A percentile compares a stretch with the other conserved stretches of the same genome.
Conservation (phyloP, 2,888 invertebrate genomes). For the Papilio elwesi region DNA sequence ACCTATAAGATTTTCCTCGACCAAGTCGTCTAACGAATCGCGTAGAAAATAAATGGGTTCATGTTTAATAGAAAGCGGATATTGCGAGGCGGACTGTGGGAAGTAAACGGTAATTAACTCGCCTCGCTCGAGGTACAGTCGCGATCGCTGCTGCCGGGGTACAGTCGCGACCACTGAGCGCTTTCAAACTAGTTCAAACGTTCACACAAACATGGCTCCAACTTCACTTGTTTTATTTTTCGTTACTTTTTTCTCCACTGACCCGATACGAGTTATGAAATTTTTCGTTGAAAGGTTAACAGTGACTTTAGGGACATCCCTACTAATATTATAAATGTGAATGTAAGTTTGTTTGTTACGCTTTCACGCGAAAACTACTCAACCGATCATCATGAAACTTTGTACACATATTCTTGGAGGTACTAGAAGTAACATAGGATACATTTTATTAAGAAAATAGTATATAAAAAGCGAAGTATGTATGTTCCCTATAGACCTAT, state of each 20-base stretch:
- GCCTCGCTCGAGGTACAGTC: conserved; percentile 1
- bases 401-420: too few relatives aligned
- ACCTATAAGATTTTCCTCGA: too few relatives aligned
- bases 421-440: too few relatives aligned
- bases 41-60: conserved; percentile 4
- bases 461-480: too few relatives aligned
- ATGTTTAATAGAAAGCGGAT: conserved; percentile 24
- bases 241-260: conserved; percentile 13
- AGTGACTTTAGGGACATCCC: background rate
- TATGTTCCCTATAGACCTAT: too few relatives aligned
- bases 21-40: background rate
- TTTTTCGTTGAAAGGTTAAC: conserved; percentile 18
- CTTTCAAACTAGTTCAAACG: conserved; percentile 15
- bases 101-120: conserved; percentile 10
- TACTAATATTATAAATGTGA: too few relatives aligned
- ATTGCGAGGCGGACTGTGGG: conserved; percentile 1
- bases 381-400: too few relatives aligned
- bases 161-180: conserved; percentile 4
- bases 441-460: too few relatives aligned
- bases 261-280: conserved; percentile 19
- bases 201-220: conserved; percentile 6
- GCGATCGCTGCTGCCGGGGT: background rate
- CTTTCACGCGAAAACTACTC: too few relatives aligned
- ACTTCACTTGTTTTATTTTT: background rate
- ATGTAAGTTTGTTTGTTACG: too few relatives aligned